Percentiles rank a stretch among this genome's conserved stretches.
phyloP scores from a whole-genome alignment of 2,797 vertebrate genomes.

The Sparus aurata region DNA sequence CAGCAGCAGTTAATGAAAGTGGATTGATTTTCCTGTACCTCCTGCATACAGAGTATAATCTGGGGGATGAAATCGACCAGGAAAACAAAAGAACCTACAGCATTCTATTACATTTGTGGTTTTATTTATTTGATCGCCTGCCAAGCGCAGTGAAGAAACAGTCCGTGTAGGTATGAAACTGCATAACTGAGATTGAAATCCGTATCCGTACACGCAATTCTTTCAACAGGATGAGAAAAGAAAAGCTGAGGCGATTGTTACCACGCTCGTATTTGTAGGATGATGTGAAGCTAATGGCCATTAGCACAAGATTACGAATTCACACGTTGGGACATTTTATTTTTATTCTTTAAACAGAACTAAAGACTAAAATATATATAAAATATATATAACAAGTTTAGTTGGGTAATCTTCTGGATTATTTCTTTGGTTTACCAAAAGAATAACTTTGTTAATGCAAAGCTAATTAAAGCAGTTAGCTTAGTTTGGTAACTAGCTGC shows the following conservation, averaged over 20 bases:
- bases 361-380: too few relatives aligned
- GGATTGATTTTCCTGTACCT: slow-evolving; percentile 79
- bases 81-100: slow-evolving; percentile 59
- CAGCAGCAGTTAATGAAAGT: slow-evolving; percentile 82
- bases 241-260: slow-evolving; percentile 1
- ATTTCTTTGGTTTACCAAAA: not conserved
- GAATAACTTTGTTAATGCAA: too few relatives aligned
- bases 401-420: not conserved
- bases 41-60: slow-evolving; percentile 61
- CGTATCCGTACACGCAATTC: not conserved
- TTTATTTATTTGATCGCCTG: slow-evolving; percentile 47
- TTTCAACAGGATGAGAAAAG: not conserved
- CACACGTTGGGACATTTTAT: too few relatives aligned
- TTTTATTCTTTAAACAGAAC: too few relatives aligned
- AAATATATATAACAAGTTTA: too few relatives aligned
- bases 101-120: slow-evolving; percentile 50
- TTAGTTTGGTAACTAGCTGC: not conserved
- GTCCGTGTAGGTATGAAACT: slow-evolving; percentile 30
- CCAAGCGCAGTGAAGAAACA: slow-evolving; percentile 22
- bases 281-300: not conserved
- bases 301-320: not conserved
- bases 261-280: not conserved
- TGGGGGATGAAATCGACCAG: slow-evolving; percentile 59
- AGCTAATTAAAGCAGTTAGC: not conserved
- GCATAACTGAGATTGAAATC: slow-evolving; percentile 14